Evolutionary conservation across 2,888 invertebrate genomes (phyloP), one percentile per base, ranked within the genome.

Genomic region (Scaptomyza parva): DNA sequence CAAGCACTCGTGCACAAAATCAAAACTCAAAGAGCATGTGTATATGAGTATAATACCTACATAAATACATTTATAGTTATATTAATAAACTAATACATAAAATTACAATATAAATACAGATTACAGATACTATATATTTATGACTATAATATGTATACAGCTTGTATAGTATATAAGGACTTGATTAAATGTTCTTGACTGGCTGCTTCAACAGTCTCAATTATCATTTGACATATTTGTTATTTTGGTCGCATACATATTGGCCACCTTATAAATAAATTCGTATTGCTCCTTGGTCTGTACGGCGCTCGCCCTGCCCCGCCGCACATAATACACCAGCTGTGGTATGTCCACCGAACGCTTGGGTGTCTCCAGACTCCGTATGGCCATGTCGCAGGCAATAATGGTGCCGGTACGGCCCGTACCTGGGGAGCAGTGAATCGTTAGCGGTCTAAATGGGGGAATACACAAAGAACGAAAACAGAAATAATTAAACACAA

Each of bases 251-350:
- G 96, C 96, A 90, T 97, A 97, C 90, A 96, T 94, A 91, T 95
- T 95, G 80, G 97, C 93, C 88, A 96, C 98, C 95, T 96, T 96
- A 91, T 98, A 98, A 73, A 98, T 95, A 92, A 97, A 97, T 88
- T 95, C 94, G 92, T 98, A 98, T 92, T 98, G 98, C 88, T 98
- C 97, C 88, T 95, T 95, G 65, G 97, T 98, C 91, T 97, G 95
- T 22, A 98, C 96, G 64, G 97, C 94, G 79, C 97, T 97, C 44
- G 97, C 97, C 12, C 98, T 93, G 89, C 98, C 97, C 84, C 96
- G 94, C 74, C 98, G 94, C 88, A 98, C 94, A 76, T 94, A 94
- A 79, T 96, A 96, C 65, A 98, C 97, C 81, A 95, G 95, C 89
- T 96, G 95, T 66, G 98, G 96, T 89, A 98, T 95, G 92, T 98